phyloP scores from a whole-genome alignment of 2,888 invertebrate species.

The Limnephilus marmoratus region DNA sequence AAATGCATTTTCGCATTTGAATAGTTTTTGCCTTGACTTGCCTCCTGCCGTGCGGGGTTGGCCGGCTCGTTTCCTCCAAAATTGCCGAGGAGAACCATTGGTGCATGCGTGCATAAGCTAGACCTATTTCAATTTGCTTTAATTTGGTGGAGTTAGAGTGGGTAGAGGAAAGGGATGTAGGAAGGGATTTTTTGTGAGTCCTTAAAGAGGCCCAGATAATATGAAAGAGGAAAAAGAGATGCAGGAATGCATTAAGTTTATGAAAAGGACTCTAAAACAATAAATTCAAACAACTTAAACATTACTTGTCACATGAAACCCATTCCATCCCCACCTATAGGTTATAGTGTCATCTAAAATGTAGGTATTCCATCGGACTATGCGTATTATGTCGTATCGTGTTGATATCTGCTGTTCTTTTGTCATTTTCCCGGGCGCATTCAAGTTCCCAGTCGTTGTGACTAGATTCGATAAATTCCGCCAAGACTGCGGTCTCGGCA shows the following conservation, averaged over 20 bases:
- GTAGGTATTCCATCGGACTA: background rate
- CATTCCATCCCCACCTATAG: too few species aligned
- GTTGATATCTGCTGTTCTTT: background rate
- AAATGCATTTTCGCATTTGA: too few species aligned
- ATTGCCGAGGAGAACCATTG: background rate
- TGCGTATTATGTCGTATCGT: background rate
- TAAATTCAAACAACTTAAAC: background rate
- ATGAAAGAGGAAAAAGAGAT: too few species aligned
- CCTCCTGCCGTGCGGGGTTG: too few species aligned
- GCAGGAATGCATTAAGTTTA: too few species aligned
- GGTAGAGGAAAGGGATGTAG: too few species aligned
- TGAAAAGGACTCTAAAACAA: background rate
- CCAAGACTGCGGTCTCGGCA: background rate
- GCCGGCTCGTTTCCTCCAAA: too few species aligned
- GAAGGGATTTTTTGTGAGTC: too few species aligned
- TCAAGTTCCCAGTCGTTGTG: background rate
- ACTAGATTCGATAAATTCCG: background rate
- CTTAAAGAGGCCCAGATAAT: too few species aligned
- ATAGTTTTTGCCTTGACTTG: too few species aligned
- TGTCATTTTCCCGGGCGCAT: background rate
- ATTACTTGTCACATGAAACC: background rate
- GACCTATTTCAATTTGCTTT: background rate
- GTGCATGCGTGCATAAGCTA: background rate
- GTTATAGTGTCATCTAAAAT: background rate
- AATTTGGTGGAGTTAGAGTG: background rate